phyloP scores from a whole-genome alignment of 2,797 vertebrate species.

The Anguilla anguilla region DNA sequence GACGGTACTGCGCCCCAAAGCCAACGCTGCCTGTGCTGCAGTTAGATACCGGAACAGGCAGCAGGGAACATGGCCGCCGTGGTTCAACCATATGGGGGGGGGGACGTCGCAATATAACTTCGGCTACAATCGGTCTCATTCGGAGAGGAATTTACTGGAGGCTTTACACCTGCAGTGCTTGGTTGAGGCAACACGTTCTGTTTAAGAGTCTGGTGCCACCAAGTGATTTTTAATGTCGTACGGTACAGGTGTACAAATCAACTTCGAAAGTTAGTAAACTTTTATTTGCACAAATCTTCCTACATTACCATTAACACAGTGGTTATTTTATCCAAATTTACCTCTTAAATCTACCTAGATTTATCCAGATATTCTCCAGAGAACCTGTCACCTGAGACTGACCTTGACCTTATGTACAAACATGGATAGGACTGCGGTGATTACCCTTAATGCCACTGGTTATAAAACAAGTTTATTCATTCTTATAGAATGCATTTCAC shows the following conservation, averaged over 20 bases:
- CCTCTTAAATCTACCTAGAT: not conserved
- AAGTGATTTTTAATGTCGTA: slow-evolving; percentile 1
- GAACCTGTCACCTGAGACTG: not conserved
- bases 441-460: not conserved
- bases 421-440: not conserved
- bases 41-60: slow-evolving; percentile 80
- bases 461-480: slow-evolving; percentile 12
- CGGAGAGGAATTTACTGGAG: slow-evolving; percentile 18
- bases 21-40: slow-evolving; percentile 65
- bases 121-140: slow-evolving; percentile 21
- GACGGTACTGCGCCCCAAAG: slow-evolving; percentile 56
- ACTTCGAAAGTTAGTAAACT: not conserved
- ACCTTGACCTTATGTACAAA: not conserved
- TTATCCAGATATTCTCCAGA: not conserved
- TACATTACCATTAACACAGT: not conserved
- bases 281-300: not conserved
- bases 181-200: not conserved
- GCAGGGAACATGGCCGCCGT: slow-evolving; percentile 80
- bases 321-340: not conserved
- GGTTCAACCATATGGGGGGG: slow-evolving; percentile 57
- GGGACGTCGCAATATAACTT: slow-evolving; percentile 53
- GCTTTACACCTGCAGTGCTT: not conserved
- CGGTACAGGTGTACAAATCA: not conserved
- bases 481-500: not conserved
- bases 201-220: not conserved